Percentiles rank a stretch among this genome's conserved stretches.
Conservation (phyloP, 2,797 vertebrate genomes). For the Notolabrus celidotus region DNA sequence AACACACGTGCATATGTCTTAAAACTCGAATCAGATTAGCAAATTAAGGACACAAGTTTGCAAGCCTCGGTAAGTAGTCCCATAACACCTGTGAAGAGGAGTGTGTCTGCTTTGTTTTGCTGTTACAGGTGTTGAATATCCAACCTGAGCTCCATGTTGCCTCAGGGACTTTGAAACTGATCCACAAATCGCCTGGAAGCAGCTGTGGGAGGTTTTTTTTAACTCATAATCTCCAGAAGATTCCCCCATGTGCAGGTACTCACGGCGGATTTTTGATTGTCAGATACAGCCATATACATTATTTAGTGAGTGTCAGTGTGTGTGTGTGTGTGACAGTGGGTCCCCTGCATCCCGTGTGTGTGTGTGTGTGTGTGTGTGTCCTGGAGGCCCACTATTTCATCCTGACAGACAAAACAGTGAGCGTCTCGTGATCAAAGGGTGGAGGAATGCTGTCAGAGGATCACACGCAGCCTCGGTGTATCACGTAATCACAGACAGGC, state of each 20-base stretch:
- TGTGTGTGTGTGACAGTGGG: constrained; percentile 17
- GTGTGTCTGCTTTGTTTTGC: constrained; percentile 30
- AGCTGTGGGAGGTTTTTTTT: background rate
- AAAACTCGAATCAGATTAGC: constrained; percentile 13
- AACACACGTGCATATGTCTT: background rate
- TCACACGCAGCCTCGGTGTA: constrained; percentile 44
- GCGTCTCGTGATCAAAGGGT: constrained; percentile 64
- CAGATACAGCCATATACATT: background rate
- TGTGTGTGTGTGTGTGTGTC: background rate
- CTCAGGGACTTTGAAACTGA: constrained; percentile 42
- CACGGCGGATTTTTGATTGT: constrained; percentile 8
- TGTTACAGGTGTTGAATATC: constrained; percentile 54
- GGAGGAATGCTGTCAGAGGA: constrained; percentile 49
- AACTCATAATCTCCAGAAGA: background rate
- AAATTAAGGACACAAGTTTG: constrained; percentile 8
- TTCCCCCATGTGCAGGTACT: background rate
- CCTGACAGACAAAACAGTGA: constrained; percentile 67
- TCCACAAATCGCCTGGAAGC: constrained; percentile 11
- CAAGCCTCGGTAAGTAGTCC: background rate
- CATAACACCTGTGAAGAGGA: constrained; percentile 14
- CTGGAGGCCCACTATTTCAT: constrained; percentile 53
- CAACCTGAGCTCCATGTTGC: constrained; percentile 26
- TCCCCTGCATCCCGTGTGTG: constrained; percentile 1
- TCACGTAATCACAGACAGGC: constrained; percentile 66
- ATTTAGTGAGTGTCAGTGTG: constrained; percentile 15